Percentiles rank a stretch among this genome's conserved stretches.
These are phyloP conservation scores for Pseudolycoriella hygida DNA, from an alignment of 2,888 invertebrate species.

Conservation along the genomic window DNA sequence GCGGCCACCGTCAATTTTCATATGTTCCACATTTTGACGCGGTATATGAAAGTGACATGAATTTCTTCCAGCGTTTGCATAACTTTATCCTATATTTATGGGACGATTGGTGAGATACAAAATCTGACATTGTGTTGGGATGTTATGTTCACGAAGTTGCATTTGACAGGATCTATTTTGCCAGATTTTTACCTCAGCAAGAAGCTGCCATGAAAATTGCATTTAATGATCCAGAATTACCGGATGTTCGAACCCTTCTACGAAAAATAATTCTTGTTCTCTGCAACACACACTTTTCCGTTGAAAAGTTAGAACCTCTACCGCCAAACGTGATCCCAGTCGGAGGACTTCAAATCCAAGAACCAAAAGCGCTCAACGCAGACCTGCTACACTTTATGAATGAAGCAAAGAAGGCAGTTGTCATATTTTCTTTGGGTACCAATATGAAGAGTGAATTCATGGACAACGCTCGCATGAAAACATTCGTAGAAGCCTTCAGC, in stretches of 20 bases:
- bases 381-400: conserved; percentile 18
- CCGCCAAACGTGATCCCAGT: conserved; percentile 24
- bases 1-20: conserved; percentile 16
- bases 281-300: conserved; percentile 19
- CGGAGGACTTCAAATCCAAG: conserved; percentile 22
- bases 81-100: no score
- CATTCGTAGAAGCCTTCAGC: conserved; percentile 17
- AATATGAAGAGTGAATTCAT: conserved; percentile 15
- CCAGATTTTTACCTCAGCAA: no score
- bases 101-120: no score
- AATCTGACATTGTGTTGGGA: no score
- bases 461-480: conserved; percentile 11
- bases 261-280: no score
- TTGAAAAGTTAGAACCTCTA: conserved; percentile 20
- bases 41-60: conserved; percentile 14
- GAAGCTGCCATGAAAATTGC: no score
- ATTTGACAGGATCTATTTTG: no score
- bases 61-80: no score
- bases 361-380: conserved; percentile 16
- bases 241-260: no score
- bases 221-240: no score
- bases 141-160: no score
- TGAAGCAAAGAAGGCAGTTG: conserved; percentile 17
- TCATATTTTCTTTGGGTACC: conserved; percentile 22
- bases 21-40: conserved; percentile 14